Percentiles rank a stretch among this genome's conserved stretches.
These are phyloP conservation scores for Zaprionus kolodkinae DNA, from an alignment of 1,140 invertebrate genomes.

Conservation along the genomic window DNA sequence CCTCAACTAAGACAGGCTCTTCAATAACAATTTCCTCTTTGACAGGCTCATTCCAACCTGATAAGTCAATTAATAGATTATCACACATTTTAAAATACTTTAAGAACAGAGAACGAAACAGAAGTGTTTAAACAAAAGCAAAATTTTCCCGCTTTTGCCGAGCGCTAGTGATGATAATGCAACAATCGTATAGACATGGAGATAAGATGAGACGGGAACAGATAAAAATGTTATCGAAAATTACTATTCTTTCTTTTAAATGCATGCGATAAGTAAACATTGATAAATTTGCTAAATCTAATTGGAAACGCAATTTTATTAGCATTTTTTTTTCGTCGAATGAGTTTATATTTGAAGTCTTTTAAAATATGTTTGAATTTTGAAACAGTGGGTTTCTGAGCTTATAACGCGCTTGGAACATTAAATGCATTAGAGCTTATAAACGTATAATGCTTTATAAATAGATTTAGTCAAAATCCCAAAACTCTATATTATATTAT, in stretches of 20 bases:
- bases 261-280: too few relatives aligned
- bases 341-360: too few relatives aligned
- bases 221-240: neutral
- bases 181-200: neutral
- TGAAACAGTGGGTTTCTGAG: too few relatives aligned
- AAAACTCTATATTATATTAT: too few relatives aligned
- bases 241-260: neutral
- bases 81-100: constrained; percentile 48
- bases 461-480: too few relatives aligned
- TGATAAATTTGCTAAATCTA: too few relatives aligned
- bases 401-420: too few relatives aligned
- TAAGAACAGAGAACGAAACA: constrained; percentile 9
- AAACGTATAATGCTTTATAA: too few relatives aligned
- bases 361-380: too few relatives aligned
- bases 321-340: too few relatives aligned
- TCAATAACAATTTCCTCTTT: constrained; percentile 33
- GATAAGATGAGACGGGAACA: neutral
- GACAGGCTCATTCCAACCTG: constrained; percentile 46
- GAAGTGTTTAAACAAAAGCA: constrained; percentile 47
- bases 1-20: constrained; percentile 19
- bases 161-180: constrained; percentile 31
- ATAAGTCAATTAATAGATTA: constrained; percentile 60
- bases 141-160: constrained; percentile 50
- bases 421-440: too few relatives aligned
- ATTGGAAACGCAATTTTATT: too few relatives aligned